Percentiles rank a stretch among this genome's conserved stretches.
Conservation (phyloP, 2,888 invertebrate genomes). For the Noctua comes region DNA sequence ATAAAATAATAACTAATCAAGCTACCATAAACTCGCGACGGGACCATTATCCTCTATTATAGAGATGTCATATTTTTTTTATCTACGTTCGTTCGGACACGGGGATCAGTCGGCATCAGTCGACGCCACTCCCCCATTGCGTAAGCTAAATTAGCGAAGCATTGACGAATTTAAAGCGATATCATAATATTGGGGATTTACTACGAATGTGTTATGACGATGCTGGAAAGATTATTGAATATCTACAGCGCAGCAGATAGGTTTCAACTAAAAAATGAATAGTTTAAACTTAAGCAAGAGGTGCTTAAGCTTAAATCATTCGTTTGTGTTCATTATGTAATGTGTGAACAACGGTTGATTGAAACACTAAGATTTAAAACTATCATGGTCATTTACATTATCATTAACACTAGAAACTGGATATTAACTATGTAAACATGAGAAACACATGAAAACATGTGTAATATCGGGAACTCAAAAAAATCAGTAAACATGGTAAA, state of each 20-base stretch:
- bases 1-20: conserved; percentile 60
- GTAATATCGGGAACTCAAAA: too few species aligned
- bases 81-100: conserved; percentile 60
- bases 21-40: conserved; percentile 48
- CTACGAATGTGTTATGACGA: conserved; percentile 41
- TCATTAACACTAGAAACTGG: too few species aligned
- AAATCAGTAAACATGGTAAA: too few species aligned
- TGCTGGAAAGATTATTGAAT: conserved; percentile 3
- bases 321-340: neutral
- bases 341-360: too few species aligned
- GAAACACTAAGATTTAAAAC: too few species aligned
- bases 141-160: conserved; percentile 77
- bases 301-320: neutral
- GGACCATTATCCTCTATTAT: conserved; percentile 71
- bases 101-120: conserved; percentile 59
- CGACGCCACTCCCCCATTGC: conserved; percentile 62
- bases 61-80: conserved; percentile 83
- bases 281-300: too few species aligned
- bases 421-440: too few species aligned
- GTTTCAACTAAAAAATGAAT: neutral
- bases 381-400: too few species aligned
- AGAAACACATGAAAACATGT: too few species aligned
- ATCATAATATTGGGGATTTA: conserved; percentile 65
- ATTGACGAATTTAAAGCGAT: conserved; percentile 81
- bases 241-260: too few species aligned